phyloP scores from a whole-genome alignment of 2,113 vertebrate genomes.

The Misgurnus anguillicaudatus region DNA sequence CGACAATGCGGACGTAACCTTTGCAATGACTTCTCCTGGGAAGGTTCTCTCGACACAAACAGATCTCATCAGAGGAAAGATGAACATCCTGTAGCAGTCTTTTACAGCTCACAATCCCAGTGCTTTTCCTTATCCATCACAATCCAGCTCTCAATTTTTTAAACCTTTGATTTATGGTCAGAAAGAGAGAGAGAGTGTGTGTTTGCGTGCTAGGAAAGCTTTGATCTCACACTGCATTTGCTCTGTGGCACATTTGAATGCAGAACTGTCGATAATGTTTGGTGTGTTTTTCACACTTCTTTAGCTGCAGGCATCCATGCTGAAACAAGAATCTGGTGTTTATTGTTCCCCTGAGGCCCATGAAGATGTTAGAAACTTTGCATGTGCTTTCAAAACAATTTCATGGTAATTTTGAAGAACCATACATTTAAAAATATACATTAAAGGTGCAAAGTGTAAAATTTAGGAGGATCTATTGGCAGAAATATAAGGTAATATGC shows the following conservation, averaged over 20 bases:
- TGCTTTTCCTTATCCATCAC: not conserved
- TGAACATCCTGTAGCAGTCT: constrained; percentile 12
- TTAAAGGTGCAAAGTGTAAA: too few species aligned
- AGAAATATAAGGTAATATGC: too few species aligned
- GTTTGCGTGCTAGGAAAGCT: constrained; percentile 24
- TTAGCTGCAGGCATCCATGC: constrained; percentile 1
- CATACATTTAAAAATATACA: too few species aligned
- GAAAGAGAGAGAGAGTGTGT: not conserved
- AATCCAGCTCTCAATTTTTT: constrained; percentile 12
- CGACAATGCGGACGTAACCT: constrained; percentile 3
- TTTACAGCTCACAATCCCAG: constrained; percentile 29
- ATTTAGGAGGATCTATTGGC: too few species aligned
- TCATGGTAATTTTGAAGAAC: too few species aligned
- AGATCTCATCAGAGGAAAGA: constrained; percentile 30
- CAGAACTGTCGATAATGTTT: not conserved
- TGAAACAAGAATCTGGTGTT: constrained; percentile 5
- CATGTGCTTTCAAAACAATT: not conserved
- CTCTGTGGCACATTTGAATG: constrained; percentile 16
- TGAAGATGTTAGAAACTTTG: not conserved
- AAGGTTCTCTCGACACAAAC: constrained; percentile 33
- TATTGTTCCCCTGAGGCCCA: not conserved
- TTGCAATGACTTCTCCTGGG: constrained; percentile 16
- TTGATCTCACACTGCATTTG: constrained; percentile 37
- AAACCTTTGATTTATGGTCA: constrained; percentile 32
- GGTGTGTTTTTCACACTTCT: constrained; percentile 13